Base-by-base conservation (phyloP, 2,888 invertebrate genomes). In the Lucinisca nassula region DNA sequence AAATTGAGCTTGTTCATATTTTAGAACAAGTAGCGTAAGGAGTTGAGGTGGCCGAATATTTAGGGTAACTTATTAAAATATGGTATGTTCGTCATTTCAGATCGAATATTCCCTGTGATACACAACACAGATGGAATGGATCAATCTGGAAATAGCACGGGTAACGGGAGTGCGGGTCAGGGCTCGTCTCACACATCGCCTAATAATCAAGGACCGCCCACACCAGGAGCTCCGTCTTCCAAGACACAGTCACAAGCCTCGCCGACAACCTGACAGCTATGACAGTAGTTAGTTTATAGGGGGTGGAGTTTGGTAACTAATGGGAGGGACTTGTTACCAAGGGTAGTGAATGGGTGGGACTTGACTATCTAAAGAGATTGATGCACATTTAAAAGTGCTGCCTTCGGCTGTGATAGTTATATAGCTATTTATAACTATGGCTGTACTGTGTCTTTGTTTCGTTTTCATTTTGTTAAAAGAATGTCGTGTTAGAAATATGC, bases 351-450 rank as follows among this genome's bases (percentile, higher is more conserved):
- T 35, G 49, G 76, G 21, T 32, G 21, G 76, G 37, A 32, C 55
- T 76, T 55, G 37, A 38, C 24, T 0, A 37, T 17, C 49, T 45
- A 37, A 84, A 87, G 89, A 90, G 89, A 90, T 90, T 90, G 89
- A 67, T 85, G 90, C 90, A 90, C 89, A 77, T 21, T 61, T 49
- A 87, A 67, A 67, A 91, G 92, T 93, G 93, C 93, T 92, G 85
- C 83, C 91, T 86, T 85, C 85, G 92, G 91, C 93, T 93, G 93
- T 93, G 93, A 93, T 93, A 93, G 93, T 87, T 79, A 85, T 87
- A 77, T 77, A 67, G 35, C 67, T 14, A 17, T 35, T 32, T 21
- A 14, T 67, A 35, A 67, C 35, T 67, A 35, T 67, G 67, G 35
- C 30, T 67, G 21, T 67, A 67, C 1, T 35, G 67, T 67, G 32